Evolutionary conservation across 1,140 invertebrate genomes (phyloP), one percentile per base, ranked within the genome.

Genomic region (Centruroides vittatus): DNA sequence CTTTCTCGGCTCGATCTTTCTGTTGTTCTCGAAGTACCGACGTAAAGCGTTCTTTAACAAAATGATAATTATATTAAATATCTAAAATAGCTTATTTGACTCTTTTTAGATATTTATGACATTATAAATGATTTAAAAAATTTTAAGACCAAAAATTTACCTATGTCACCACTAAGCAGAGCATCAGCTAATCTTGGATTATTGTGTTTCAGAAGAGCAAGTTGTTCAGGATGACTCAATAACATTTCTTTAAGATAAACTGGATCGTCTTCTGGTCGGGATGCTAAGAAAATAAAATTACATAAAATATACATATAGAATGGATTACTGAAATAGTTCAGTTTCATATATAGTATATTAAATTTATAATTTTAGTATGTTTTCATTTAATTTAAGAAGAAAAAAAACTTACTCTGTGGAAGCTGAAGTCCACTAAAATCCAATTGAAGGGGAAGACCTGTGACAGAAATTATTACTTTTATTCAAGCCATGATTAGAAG

Each of bases 161-260:
- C 86, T 64, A 88, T 73, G 73, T 86, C 85, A 13, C 88, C 89
- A 67, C 83, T 87, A 0, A 89, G 76, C 5, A 96, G 73, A 23
- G 94, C 92, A 73, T 95, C 92, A 13, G 93, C 92, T 49, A 98
- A 73, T 66, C 84, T 78, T 10, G 93, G 88, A 79, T 98, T 98
- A 68, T 96, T 93, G 71, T 96, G 91, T 73, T 93, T 90, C 0
- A 98, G 76, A 47, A 95, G 70, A 1, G 92, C 85, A 62, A 96
- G 70, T 70, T 95, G 89, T 73, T 95, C 88, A 0, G 93, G 93
- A 77, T 92, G 91, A n/a, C 84, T 84, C 35, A 94, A 72, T 62
- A 97, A 85, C 83, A 94, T 88, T 67, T 95, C 85, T 65, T 86
- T 77, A 52, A 97, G 86, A 64, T 86, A 80, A n/a, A 83, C 83